phyloP scores from a whole-genome alignment of 1,140 invertebrate genomes.

The Plectrocnemia conspersa region DNA sequence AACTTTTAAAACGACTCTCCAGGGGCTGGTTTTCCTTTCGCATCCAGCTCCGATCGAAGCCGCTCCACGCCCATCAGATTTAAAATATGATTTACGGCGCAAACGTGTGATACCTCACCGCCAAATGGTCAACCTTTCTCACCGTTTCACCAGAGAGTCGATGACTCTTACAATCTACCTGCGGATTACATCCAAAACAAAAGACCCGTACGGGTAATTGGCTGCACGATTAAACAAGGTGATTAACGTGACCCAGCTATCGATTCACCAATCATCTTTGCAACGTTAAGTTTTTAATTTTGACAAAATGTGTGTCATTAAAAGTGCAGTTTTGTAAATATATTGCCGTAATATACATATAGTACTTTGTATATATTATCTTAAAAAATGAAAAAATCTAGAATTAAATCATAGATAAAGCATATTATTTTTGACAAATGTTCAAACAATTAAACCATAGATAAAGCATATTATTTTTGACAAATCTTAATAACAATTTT shows the following conservation, averaged over 20 bases:
- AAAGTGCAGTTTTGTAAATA: too few relatives aligned
- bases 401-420: too few relatives aligned
- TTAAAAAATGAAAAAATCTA: too few relatives aligned
- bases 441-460: too few relatives aligned
- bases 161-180: background rate
- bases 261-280: conserved; percentile 3
- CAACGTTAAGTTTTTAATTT: background rate
- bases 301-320: too few relatives aligned
- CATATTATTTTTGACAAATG: too few relatives aligned
- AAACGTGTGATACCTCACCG: conserved; percentile 21
- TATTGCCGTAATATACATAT: too few relatives aligned
- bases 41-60: background rate
- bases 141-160: conserved; percentile 9
- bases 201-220: conserved; percentile 10
- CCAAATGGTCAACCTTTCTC: conserved; percentile 24
- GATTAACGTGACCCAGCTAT: conserved; percentile 11
- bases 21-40: conserved; percentile 12
- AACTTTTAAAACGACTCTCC: too few relatives aligned
- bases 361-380: too few relatives aligned
- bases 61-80: conserved; percentile 18
- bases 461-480: too few relatives aligned
- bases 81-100: conserved; percentile 25
- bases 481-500: too few relatives aligned
- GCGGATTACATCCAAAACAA: background rate
- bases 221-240: conserved; percentile 10